Percentiles rank a stretch among this genome's conserved stretches.
These are phyloP conservation scores for Zoanthus solanderi DNA, from an alignment of 92 coral and sea anemone species.

Conservation along the genomic window DNA sequence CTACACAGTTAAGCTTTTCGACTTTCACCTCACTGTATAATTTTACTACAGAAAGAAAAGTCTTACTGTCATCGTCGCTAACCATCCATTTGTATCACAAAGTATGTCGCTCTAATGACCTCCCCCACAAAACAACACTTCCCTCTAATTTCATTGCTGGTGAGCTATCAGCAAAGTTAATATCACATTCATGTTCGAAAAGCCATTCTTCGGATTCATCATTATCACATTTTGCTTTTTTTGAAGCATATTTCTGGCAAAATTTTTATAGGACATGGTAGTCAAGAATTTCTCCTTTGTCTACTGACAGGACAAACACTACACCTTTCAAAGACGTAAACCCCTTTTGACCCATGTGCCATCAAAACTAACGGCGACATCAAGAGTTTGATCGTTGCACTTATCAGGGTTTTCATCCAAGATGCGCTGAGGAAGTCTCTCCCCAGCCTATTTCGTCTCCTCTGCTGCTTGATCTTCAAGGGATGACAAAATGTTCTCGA, in stretches of 20 bases:
- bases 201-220: conserved; percentile 42
- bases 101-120: not conserved
- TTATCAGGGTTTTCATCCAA: conserved; percentile 14
- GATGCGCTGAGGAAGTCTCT: conserved; percentile 30
- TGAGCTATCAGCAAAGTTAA: conserved; percentile 56
- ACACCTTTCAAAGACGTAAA: conserved; percentile 31
- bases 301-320: conserved; percentile 11
- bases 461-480: conserved; percentile 59
- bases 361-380: conserved; percentile 16
- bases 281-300: conserved; percentile 51
- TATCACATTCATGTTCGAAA: conserved; percentile 26
- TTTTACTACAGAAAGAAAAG: conserved; percentile 57
- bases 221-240: conserved; percentile 54
- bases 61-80: conserved; percentile 65
- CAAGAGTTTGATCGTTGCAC: conserved; percentile 12
- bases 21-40: not conserved
- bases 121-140: conserved; percentile 64
- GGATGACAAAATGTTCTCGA: conserved; percentile 37
- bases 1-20: not conserved
- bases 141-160: conserved; percentile 71
- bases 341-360: conserved; percentile 31
- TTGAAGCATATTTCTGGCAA: conserved; percentile 51
- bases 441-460: conserved; percentile 46
- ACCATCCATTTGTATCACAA: conserved; percentile 64
- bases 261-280: conserved; percentile 53